Conservation (phyloP, 2,797 vertebrate genomes). For the Trachops cirrhosus region DNA sequence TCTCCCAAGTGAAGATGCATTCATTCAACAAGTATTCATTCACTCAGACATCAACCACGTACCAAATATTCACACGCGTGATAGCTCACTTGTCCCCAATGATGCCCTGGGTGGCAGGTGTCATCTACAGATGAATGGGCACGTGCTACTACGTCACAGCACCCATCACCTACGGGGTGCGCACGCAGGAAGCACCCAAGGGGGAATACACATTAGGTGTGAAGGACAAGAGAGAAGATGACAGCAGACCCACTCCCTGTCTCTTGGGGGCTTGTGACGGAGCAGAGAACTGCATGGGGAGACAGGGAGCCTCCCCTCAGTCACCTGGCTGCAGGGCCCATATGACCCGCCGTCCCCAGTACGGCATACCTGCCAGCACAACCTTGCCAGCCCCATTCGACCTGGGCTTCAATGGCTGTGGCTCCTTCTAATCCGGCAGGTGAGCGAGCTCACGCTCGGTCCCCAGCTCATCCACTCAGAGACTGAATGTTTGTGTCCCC, state of each 20-base stretch:
- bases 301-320: no score
- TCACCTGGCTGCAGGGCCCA: not conserved
- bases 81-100: not conserved
- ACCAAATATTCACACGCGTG: not conserved
- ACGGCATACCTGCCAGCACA: not conserved
- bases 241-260: no score
- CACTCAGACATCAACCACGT: not conserved
- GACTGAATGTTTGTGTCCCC: not conserved
- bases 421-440: not conserved
- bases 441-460: not conserved
- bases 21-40: not conserved
- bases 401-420: rapidly evolving
- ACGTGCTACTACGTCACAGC: rapidly evolving
- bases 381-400: not conserved
- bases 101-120: not conserved
- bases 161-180: not conserved
- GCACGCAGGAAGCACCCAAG: not conserved
- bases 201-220: not conserved
- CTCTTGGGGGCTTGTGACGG: not conserved
- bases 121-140: not conserved
- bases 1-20: not conserved
- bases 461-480: not conserved
- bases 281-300: not conserved
- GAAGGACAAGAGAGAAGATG: not conserved
- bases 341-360: not conserved